Percentiles rank a stretch among this genome's conserved stretches.
Evolutionary conservation across 2,888 invertebrate genomes (phyloP).

Genomic region (Pandemis cinnamomeana): DNA sequence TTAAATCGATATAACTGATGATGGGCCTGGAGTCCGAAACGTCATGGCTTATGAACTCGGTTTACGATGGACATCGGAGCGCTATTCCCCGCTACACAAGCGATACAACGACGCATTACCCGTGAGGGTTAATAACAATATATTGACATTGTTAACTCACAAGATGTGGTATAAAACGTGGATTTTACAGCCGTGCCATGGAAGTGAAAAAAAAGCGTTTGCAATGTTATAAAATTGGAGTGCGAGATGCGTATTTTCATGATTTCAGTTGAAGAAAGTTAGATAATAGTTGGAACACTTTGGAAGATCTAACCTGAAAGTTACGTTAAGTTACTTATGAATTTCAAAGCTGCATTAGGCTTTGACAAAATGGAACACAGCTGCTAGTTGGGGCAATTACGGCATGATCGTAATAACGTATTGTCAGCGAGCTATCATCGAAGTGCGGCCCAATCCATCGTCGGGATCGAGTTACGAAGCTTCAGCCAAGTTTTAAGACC

Average conservation of each 20-base stretch:
- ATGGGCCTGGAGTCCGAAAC: constrained; percentile 67
- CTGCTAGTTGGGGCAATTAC: constrained; percentile 39
- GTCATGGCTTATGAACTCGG: constrained; percentile 74
- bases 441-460: constrained; percentile 69
- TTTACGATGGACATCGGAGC: constrained; percentile 70
- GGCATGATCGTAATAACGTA: constrained; percentile 78
- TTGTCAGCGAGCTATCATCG: constrained; percentile 76
- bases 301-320: not conserved
- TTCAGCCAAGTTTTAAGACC: constrained; percentile 81
- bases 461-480: constrained; percentile 80
- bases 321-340: not conserved
- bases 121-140: constrained; percentile 37
- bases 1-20: constrained; percentile 79
- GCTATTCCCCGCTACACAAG: constrained; percentile 54
- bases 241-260: not conserved
- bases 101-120: constrained; percentile 33
- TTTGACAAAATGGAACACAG: constrained; percentile 28
- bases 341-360: not conserved
- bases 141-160: constrained; percentile 39
- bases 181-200: constrained; percentile 13
- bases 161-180: constrained; percentile 22
- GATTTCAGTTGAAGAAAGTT: not conserved
- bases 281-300: not conserved
- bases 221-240: not conserved
- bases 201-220: not conserved